Evolutionary conservation across 2,888 invertebrate genomes (phyloP).

Genomic region (Hydrotaea diabolus): DNA sequence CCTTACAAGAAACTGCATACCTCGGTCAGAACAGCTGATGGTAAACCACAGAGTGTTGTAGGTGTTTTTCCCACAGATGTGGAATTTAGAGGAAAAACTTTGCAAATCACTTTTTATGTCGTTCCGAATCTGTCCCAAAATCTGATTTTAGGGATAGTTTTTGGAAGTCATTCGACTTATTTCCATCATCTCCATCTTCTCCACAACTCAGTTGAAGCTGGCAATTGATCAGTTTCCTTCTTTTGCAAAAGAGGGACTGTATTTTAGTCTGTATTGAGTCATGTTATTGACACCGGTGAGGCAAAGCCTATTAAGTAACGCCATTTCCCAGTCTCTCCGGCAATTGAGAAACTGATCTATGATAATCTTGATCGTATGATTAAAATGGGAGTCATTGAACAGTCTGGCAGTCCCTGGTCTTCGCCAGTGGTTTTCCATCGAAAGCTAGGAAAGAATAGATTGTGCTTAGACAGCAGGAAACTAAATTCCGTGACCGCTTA

Average conservation of each 20-base stretch:
- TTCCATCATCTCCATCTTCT: no score
- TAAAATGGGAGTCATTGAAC: slow-evolving; percentile 71
- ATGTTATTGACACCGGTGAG: slow-evolving; percentile 58
- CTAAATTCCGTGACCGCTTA: slow-evolving; percentile 71
- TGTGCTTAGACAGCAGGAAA: slow-evolving; percentile 72
- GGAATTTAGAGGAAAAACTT: background rate
- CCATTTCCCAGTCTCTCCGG: slow-evolving; percentile 58
- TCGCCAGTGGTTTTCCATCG: slow-evolving; percentile 67
- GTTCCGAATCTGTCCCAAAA: slow-evolving; percentile 43
- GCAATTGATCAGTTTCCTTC: slow-evolving; percentile 53
- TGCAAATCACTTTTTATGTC: background rate
- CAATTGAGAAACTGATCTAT: slow-evolving; percentile 53
- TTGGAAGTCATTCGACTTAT: slow-evolving; percentile 41
- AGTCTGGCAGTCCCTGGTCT: slow-evolving; percentile 72
- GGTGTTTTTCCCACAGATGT: slow-evolving; percentile 25
- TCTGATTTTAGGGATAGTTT: slow-evolving; percentile 41
- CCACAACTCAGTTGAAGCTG: background rate
- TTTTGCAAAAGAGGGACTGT: slow-evolving; percentile 50
- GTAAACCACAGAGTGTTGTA: slow-evolving; percentile 16
- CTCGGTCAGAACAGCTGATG: slow-evolving; percentile 40
- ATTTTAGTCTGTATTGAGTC: slow-evolving; percentile 54
- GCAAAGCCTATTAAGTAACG: slow-evolving; percentile 64
- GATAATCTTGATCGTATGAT: slow-evolving; percentile 74
- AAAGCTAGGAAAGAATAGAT: slow-evolving; percentile 42
- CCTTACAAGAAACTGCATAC: slow-evolving; percentile 13